Conservation (phyloP, 2,797 vertebrate genomes). For the Rhabdomys pumilio region DNA sequence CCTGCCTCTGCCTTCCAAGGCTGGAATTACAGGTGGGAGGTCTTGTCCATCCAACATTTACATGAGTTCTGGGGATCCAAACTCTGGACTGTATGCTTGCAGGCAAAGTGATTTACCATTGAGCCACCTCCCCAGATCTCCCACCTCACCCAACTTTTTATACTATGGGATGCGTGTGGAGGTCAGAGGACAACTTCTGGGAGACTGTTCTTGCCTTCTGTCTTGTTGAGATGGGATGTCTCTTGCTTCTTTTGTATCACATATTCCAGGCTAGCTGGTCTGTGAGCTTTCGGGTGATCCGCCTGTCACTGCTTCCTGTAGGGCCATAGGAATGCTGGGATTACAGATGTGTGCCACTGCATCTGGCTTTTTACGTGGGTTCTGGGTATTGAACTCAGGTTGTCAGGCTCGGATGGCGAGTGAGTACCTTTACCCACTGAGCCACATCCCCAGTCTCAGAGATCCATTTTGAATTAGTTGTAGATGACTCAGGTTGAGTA, state of each 20-base stretch:
- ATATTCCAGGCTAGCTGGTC: neutral
- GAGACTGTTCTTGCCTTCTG: neutral
- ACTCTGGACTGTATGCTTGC: neutral
- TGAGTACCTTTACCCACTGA: neutral
- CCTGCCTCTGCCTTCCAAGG: neutral
- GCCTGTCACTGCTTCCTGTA: neutral
- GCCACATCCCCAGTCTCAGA: no score
- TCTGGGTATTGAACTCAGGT: neutral
- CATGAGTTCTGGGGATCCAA: neutral
- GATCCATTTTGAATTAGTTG: conserved; percentile 30
- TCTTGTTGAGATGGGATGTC: neutral
- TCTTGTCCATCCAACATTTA: neutral
- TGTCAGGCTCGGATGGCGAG: neutral
- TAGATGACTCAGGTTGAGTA: neutral
- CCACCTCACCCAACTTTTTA: no score
- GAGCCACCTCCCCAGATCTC: no score
- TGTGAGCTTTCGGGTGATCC: neutral
- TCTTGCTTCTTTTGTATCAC: neutral
- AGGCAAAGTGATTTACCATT: neutral
- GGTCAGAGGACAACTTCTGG: neutral
- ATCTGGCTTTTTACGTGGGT: neutral
- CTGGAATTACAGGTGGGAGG: neutral
- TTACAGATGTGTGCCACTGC: neutral
- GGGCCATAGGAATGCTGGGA: neutral
- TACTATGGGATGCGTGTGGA: neutral